Base-by-base conservation (phyloP, 2,797 vertebrate species). In the Crocidura indochinensis region DNA sequence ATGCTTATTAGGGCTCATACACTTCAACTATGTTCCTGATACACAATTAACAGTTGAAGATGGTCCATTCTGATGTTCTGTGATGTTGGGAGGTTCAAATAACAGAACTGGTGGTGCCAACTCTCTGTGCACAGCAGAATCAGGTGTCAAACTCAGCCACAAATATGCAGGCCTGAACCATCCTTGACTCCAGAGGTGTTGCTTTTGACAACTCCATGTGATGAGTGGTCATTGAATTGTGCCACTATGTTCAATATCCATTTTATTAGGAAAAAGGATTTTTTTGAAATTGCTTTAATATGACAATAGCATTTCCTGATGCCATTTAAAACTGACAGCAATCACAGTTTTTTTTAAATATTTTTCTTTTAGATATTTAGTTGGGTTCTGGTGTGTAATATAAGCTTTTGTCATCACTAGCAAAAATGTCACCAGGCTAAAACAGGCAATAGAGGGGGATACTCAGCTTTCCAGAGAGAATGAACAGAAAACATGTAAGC, bases 221-320 rank as follows among this genome's bases (percentile, higher is more conserved):
- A 3, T 75, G 31, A 67, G 24, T 79, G 51, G 56, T 88, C 17
- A 84, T 2, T 90, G 46, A 10, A 19, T 81, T 84, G 83, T 6
- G 65, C 29, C 62, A 27, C 0, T 49, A 24, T 27, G 11, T 53
- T 76, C 22, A 82, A 49, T 7, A 64, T 24, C 51, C 24, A 56
- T 64, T 9, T 51, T 84, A 38, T 56, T 83, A 56, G 87, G 65
- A 65, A 65, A 26, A 51, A 38, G 38, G 38, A 38, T 38, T 51
- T 14, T 72, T 19, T 91, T 49, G 68, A 93, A 71, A 74, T 78
- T 47, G 56, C 24, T 24, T 92, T 81, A 80, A 74, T 15, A 20
- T 44, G 86, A 68, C 10, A 65, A 73, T 92, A 38, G 38, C 5
- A 65, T 53, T 65, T 92, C 84, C 49, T 85, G 19, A 49, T 26